Conservation (phyloP, 2,797 vertebrate species). For the Liparis tanakae region DNA sequence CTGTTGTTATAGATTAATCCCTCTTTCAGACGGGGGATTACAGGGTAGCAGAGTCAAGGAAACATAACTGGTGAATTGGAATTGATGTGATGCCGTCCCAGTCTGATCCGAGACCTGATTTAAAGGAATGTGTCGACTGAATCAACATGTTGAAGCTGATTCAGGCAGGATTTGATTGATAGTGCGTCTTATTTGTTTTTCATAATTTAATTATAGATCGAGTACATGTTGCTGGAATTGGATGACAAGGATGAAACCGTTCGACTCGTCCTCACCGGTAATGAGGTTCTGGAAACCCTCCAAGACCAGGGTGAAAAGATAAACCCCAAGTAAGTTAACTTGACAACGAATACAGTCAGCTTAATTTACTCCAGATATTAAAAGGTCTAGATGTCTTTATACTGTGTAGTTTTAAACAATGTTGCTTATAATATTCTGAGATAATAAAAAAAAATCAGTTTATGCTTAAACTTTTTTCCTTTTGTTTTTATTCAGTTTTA, state of each 20-base stretch:
- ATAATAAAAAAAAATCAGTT: too few species aligned
- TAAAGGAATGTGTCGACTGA: background rate
- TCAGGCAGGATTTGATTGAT: background rate
- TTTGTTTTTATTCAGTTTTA: too few species aligned
- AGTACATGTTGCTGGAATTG: slow-evolving; percentile 96
- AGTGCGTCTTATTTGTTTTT: background rate
- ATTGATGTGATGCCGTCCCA: slow-evolving; percentile 60
- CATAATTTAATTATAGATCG: slow-evolving; percentile 84
- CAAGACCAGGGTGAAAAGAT: slow-evolving; percentile 94
- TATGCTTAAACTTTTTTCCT: too few species aligned
- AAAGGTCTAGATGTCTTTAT: background rate
- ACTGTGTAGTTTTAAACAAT: background rate
- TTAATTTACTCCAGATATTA: background rate
- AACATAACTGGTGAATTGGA: slow-evolving; percentile 74
- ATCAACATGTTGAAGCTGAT: background rate
- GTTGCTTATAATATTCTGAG: background rate
- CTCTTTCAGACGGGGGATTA: slow-evolving; percentile 73
- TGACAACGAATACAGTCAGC: background rate
- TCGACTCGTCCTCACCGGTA: slow-evolving; percentile 85
- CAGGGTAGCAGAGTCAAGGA: slow-evolving; percentile 64
- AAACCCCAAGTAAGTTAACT: slow-evolving; percentile 93
- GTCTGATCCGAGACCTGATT: slow-evolving; percentile 24
- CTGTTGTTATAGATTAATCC: slow-evolving; percentile 84
- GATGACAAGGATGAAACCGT: slow-evolving; percentile 92
- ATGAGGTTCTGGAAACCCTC: slow-evolving; percentile 90